These are phyloP conservation scores for Catocala nupta DNA, from an alignment of 2,888 invertebrate genomes.

Conservation along the genomic window DNA sequence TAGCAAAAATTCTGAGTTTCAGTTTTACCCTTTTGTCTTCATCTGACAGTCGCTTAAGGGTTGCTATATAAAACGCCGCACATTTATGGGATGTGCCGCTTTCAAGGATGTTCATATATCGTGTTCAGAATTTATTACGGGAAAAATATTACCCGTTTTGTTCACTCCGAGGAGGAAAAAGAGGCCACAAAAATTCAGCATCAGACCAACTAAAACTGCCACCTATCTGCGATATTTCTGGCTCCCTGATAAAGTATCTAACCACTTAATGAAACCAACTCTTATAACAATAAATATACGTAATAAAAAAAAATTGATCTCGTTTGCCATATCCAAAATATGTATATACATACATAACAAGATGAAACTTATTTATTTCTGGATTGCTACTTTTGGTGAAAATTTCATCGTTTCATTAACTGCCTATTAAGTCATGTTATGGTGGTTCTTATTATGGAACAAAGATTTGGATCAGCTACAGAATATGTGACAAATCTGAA, in stretches of 20 bases:
- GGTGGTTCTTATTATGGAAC: too few relatives aligned
- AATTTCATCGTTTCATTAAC: too few relatives aligned
- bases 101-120: conserved; percentile 16
- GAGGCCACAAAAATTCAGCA: conserved; percentile 4
- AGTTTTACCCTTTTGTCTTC: background rate
- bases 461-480: too few relatives aligned
- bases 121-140: conserved; percentile 15
- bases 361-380: too few relatives aligned
- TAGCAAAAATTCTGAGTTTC: background rate
- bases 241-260: conserved; percentile 3
- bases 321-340: too few relatives aligned
- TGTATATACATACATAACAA: too few relatives aligned
- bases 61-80: background rate
- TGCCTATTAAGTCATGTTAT: too few relatives aligned
- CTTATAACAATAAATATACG: background rate
- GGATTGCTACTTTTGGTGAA: too few relatives aligned
- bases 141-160: conserved; percentile 14
- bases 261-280: conserved; percentile 6
- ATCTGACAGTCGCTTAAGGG: background rate
- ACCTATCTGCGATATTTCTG: conserved; percentile 3
- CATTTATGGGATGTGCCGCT: conserved; percentile 14
- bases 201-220: conserved; percentile 1
- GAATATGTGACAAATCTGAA: too few relatives aligned
- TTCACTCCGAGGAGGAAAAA: conserved; percentile 8
- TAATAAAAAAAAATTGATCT: too few relatives aligned